phyloP scores from a whole-genome alignment of 2,888 invertebrate species.

The Galerucella pusilla region DNA sequence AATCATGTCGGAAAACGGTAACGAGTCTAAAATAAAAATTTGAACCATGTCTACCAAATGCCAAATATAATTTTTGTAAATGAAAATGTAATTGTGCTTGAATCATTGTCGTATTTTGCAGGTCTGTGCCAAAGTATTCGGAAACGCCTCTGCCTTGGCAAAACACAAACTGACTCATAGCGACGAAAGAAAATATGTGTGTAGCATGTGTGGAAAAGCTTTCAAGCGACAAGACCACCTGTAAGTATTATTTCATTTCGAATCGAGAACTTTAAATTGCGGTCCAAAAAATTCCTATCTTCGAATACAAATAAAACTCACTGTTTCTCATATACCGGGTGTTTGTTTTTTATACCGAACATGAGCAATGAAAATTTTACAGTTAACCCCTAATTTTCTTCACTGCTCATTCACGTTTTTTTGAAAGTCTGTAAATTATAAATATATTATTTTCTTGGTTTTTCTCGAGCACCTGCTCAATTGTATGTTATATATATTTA shows the following conservation, averaged over 20 bases:
- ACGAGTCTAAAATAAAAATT: neutral
- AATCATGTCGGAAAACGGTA: neutral
- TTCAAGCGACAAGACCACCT: conserved; percentile 99
- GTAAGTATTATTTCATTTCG: conserved; percentile 74
- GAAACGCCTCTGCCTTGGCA: conserved; percentile 95
- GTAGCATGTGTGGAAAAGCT: conserved; percentile 95
- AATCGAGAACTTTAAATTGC: conserved; percentile 11
- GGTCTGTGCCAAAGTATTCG: conserved; percentile 97
- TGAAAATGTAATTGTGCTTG: neutral
- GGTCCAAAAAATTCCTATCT: conserved; percentile 3
- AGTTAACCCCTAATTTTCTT: too few relatives aligned
- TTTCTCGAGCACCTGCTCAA: too few relatives aligned
- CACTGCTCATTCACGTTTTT: too few relatives aligned
- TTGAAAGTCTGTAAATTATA: too few relatives aligned
- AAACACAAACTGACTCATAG: conserved; percentile 98
- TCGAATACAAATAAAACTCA: neutral
- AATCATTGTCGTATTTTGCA: conserved; percentile 64
- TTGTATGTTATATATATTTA: too few relatives aligned
- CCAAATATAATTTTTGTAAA: too few relatives aligned
- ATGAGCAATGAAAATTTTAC: too few relatives aligned
- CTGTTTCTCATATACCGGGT: neutral
- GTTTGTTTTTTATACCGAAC: too few relatives aligned
- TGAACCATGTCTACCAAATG: neutral
- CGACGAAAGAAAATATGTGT: conserved; percentile 96
- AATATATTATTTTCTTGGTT: too few relatives aligned